Evolutionary conservation across 2,888 invertebrate species (phyloP).

Genomic region (Synergus umbraculus): DNA sequence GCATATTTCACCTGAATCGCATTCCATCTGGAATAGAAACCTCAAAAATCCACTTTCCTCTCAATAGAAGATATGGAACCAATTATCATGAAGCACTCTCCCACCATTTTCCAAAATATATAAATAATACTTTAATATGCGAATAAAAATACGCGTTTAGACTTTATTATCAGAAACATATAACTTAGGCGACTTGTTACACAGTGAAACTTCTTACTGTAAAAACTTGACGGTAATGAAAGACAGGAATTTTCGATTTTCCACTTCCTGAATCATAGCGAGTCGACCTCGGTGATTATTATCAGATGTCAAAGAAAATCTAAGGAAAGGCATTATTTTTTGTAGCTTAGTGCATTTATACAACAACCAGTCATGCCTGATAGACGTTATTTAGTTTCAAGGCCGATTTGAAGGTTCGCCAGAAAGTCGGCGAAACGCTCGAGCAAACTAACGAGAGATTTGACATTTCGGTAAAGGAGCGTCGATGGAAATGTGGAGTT

Average conservation of each 20-base stretch:
- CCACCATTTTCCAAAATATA: too few relatives aligned
- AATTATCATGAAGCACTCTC: too few relatives aligned
- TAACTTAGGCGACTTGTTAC: not conserved
- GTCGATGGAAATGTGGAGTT: not conserved
- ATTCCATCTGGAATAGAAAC: not conserved
- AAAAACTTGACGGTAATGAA: constrained; percentile 32
- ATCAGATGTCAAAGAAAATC: constrained; percentile 39
- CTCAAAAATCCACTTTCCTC: too few relatives aligned
- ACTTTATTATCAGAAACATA: not conserved
- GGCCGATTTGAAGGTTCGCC: constrained; percentile 28
- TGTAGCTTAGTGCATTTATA: constrained; percentile 20
- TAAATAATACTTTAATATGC: too few relatives aligned
- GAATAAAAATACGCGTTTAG: not conserved
- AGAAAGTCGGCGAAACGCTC: constrained; percentile 2
- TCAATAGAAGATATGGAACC: too few relatives aligned
- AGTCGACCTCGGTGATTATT: constrained; percentile 21
- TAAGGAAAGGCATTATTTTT: constrained; percentile 30
- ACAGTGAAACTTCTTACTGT: not conserved
- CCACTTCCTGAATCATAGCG: constrained; percentile 25
- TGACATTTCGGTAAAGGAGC: constrained; percentile 14
- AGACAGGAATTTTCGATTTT: constrained; percentile 35
- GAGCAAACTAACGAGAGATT: constrained; percentile 14
- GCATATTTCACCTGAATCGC: not conserved
- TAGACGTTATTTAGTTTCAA: constrained; percentile 36
- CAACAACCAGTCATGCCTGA: constrained; percentile 29